A percentile compares a stretch with the other conserved stretches of the same genome.
Conservation (phyloP, 1,140 invertebrate genomes). For the Physella acuta region DNA sequence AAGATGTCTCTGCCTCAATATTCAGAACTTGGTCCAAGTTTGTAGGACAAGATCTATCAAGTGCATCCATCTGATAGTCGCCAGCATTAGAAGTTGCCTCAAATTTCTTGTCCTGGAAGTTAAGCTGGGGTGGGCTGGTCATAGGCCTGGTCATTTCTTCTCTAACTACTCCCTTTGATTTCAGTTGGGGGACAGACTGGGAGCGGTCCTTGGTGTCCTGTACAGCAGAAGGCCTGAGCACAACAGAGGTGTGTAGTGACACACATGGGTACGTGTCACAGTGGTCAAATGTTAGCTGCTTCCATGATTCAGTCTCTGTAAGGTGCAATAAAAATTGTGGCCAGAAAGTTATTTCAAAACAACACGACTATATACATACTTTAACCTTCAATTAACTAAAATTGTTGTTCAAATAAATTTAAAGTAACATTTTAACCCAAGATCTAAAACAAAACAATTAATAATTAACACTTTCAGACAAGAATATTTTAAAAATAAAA, state of each 20-base stretch:
- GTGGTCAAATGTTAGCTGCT: constrained; percentile 3
- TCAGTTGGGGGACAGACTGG: constrained; percentile 25
- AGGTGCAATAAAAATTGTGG: no score
- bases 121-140: background rate
- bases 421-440: no score
- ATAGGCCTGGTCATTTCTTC: background rate
- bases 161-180: background rate
- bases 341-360: background rate
- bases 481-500: no score
- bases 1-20: background rate
- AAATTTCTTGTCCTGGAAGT: background rate
- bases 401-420: no score
- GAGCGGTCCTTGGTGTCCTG: background rate
- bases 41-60: background rate
- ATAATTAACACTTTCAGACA: no score
- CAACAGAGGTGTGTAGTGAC: background rate
- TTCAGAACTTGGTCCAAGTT: background rate
- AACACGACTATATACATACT: background rate
- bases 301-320: constrained; percentile 16
- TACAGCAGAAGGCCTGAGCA: background rate
- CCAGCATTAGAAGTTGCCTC: background rate
- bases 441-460: no score
- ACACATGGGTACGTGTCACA: constrained; percentile 7
- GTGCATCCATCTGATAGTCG: background rate
- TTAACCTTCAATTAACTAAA: no score